Percentiles rank a stretch among this genome's conserved stretches.
Evolutionary conservation across 2,113 vertebrate species (phyloP).

Genomic region (Varanus komodoensis): DNA sequence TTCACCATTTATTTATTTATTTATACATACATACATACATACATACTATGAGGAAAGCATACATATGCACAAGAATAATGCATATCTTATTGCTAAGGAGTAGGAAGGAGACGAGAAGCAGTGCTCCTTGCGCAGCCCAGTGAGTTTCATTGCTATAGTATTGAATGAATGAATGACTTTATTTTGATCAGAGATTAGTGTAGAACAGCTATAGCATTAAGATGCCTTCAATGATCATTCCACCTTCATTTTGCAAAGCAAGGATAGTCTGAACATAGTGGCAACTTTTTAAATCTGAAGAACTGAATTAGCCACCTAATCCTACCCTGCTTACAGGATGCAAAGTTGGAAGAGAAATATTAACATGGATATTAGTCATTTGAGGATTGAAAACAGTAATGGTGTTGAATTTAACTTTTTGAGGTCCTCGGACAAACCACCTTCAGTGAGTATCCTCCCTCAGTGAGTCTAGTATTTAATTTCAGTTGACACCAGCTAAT

Average conservation of each 20-base stretch:
- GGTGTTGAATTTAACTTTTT: neutral
- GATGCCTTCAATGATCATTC: neutral
- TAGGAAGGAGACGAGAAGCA: neutral
- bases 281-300: too few relatives aligned
- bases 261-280: too few relatives aligned
- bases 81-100: slow-evolving; percentile 43
- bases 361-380: neutral
- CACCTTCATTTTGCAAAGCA: too few relatives aligned
- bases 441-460: too few relatives aligned
- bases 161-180: too few relatives aligned
- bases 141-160: neutral
- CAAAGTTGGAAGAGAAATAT: neutral
- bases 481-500: too few relatives aligned
- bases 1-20: slow-evolving; percentile 45
- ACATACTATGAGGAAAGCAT: neutral
- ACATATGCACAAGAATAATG: neutral
- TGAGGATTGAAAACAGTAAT: neutral
- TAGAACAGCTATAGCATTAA: neutral
- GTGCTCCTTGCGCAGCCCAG: neutral
- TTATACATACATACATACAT: neutral
- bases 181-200: too few relatives aligned
- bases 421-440: too few relatives aligned
- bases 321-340: neutral
- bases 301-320: too few relatives aligned
- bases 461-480: too few relatives aligned